phyloP scores from a whole-genome alignment of 2,888 invertebrate genomes.

The Lathronympha strigana region DNA sequence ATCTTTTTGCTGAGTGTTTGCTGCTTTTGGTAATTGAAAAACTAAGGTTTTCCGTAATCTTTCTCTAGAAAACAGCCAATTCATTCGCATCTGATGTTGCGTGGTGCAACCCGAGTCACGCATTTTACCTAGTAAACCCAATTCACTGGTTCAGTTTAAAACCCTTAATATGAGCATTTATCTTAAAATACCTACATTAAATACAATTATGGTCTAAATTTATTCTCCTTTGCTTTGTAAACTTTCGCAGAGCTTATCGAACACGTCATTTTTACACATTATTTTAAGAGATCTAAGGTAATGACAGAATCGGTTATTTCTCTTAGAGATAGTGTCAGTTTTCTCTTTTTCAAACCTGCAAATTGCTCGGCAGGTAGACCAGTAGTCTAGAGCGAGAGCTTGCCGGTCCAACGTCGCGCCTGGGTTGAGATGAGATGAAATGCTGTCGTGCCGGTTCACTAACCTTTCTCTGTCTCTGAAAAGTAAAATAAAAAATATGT shows the following conservation, averaged over 20 bases:
- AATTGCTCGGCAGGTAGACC: conserved; percentile 87
- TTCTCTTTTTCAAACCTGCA: conserved; percentile 87
- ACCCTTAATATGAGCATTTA: too few species aligned
- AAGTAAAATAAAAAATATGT: conserved; percentile 50
- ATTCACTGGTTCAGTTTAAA: too few species aligned
- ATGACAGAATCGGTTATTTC: conserved; percentile 91
- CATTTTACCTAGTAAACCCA: too few species aligned
- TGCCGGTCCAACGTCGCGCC: conserved; percentile 79
- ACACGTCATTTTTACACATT: conserved; percentile 77
- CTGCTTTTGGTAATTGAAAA: too few species aligned
- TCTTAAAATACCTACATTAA: not conserved
- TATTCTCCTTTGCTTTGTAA: conserved; percentile 50
- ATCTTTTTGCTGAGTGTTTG: too few species aligned
- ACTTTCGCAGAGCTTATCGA: conserved; percentile 77
- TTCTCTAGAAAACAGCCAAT: too few species aligned
- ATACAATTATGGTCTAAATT: not conserved
- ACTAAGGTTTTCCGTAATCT: too few species aligned
- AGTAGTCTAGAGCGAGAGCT: conserved; percentile 87
- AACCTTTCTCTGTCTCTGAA: conserved; percentile 77
- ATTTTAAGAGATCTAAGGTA: conserved; percentile 87
- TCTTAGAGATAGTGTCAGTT: conserved; percentile 83
- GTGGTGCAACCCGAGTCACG: too few species aligned
- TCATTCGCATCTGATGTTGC: too few species aligned
- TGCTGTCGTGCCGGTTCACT: conserved; percentile 62
- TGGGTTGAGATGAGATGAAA: conserved; percentile 80